These are phyloP conservation scores for Microchrysa polita DNA, from an alignment of 2,888 invertebrate species.

Conservation along the genomic window DNA sequence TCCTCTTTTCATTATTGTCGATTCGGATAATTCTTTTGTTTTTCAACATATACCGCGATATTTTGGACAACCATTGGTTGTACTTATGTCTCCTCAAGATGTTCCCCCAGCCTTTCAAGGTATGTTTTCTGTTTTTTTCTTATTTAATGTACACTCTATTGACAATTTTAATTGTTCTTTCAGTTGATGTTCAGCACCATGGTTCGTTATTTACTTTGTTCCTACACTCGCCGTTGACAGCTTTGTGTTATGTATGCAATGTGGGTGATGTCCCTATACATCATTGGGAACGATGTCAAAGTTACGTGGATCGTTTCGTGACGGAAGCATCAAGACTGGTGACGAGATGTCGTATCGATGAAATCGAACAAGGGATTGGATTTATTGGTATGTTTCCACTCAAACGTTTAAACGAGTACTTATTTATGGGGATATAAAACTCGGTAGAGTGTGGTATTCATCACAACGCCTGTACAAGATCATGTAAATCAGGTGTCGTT, in stretches of 20 bases:
- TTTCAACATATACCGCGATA: slow-evolving; percentile 90
- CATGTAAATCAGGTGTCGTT: too few relatives aligned
- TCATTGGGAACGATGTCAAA: slow-evolving; percentile 91
- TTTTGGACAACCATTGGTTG: slow-evolving; percentile 93
- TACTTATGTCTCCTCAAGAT: slow-evolving; percentile 93
- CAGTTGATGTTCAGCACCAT: slow-evolving; percentile 80
- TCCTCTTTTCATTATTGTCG: slow-evolving; percentile 92
- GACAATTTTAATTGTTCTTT: slow-evolving; percentile 43
- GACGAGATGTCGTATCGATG: slow-evolving; percentile 83
- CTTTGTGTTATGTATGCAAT: slow-evolving; percentile 91
- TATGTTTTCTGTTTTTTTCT: slow-evolving; percentile 57
- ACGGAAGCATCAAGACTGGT: slow-evolving; percentile 87
- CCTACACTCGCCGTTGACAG: slow-evolving; percentile 92
- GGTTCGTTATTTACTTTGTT: slow-evolving; percentile 95
- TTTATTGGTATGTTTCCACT: slow-evolving; percentile 62
- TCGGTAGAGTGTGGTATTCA: too few relatives aligned
- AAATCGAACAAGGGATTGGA: slow-evolving; percentile 66
- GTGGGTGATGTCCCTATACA: slow-evolving; percentile 84
- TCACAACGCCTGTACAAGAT: too few relatives aligned
- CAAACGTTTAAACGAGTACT: too few relatives aligned
- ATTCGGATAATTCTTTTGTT: slow-evolving; percentile 94
- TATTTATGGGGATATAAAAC: too few relatives aligned
- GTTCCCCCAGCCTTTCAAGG: slow-evolving; percentile 85
- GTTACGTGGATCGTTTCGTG: slow-evolving; percentile 88
- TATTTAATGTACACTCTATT: not conserved